phyloP scores from a whole-genome alignment of 2,888 invertebrate species.

The Cremastobaeus sp. region DNA sequence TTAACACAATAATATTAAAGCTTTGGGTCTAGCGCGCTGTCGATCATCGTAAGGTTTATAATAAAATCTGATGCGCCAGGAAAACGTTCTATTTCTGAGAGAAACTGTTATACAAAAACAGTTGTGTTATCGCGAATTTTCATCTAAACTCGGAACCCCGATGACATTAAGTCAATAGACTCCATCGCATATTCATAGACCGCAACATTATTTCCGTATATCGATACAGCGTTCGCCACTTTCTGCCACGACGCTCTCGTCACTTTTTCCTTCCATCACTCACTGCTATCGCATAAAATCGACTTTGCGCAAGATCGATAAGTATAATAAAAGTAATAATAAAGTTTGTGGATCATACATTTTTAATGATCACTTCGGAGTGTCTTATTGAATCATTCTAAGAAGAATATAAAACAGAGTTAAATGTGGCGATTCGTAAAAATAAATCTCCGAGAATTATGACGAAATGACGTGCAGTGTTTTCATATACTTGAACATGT shows the following conservation, averaged over 20 bases:
- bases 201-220: slow-evolving; percentile 23
- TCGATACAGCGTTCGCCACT: slow-evolving; percentile 23
- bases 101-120: too few species aligned
- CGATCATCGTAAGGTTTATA: too few species aligned
- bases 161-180: slow-evolving; percentile 25
- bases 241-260: neutral
- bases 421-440: too few species aligned
- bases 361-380: slow-evolving; percentile 2
- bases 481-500: too few species aligned
- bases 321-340: slow-evolving; percentile 12
- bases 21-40: too few species aligned
- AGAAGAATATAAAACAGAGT: too few species aligned
- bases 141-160: slow-evolving; percentile 10
- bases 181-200: slow-evolving; percentile 36
- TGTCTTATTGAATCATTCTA: too few species aligned
- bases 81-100: too few species aligned
- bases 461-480: too few species aligned
- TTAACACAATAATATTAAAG: too few species aligned
- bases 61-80: too few species aligned
- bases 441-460: too few species aligned
- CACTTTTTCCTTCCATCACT: slow-evolving; percentile 6
- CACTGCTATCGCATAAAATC: slow-evolving; percentile 2
- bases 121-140: slow-evolving; percentile 10
- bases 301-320: slow-evolving; percentile 8
- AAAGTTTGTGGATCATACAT: slow-evolving; percentile 6